Evolutionary conservation across 2,888 invertebrate genomes (phyloP), one percentile per base, ranked within the genome.

Genomic region (Blera fallax): DNA sequence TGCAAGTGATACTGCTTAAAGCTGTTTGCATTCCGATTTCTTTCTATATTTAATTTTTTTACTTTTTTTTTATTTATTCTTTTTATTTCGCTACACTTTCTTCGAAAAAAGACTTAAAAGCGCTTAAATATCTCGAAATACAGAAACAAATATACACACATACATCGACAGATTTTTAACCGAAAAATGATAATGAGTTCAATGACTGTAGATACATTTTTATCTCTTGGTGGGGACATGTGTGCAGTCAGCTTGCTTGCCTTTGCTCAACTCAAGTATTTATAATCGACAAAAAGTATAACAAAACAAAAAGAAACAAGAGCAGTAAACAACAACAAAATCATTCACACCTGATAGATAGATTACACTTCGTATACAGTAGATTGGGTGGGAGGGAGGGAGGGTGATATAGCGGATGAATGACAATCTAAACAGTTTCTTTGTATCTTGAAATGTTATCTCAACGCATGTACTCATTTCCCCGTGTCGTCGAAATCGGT

Each of bases 171-270:
- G 60, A 32, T 43, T 18, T 52, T 79, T 72, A 50, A 64, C 65
- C 64, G 76, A 70, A 79, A 34, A 76, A 76, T 54, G 70, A 80
- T 85, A 80, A 85, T 80, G 80, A 80, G 84, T 80, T 85, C 84
- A 85, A 85, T 85, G 84, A 85, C 84, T 85, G 84, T 70, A 70
- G 69, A 79, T 74, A 84, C 80, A 80, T 79, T 84, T 84, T 62
- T 56, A 74, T 69, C 69, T 70, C 50, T 48, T 10, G 50, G 29
- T 32, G 80, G n/a, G 37, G 52, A 45, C 58, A 60, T 65, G 58
- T 78, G 62, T 74, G 64, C 65, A 76, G 65, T 10, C 60, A 70
- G 64, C n/a, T 52, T 72, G 32, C 27, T 58, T 50, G 40, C 27
- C 24, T 67, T 32, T 48, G 64, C 50, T 62, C 45, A 67, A 81